These are phyloP conservation scores for Laspeyria flexula DNA, from an alignment of 2,888 invertebrate species.

Conservation along the genomic window DNA sequence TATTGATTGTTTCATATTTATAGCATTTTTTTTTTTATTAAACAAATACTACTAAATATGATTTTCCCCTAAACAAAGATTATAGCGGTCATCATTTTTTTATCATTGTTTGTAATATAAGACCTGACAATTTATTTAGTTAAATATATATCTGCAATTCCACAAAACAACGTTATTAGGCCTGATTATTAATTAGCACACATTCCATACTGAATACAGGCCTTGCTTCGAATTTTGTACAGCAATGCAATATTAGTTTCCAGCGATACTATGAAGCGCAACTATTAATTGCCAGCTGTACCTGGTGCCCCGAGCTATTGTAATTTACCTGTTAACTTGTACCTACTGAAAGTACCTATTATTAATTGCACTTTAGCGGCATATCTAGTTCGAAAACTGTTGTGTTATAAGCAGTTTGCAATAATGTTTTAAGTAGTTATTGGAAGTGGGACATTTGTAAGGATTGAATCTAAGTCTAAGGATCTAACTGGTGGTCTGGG, in stretches of 20 bases:
- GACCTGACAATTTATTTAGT: too few species aligned
- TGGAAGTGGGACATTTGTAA: too few species aligned
- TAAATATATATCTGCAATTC: too few species aligned
- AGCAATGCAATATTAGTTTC: neutral
- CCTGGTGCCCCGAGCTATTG: constrained; percentile 21
- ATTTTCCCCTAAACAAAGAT: too few species aligned
- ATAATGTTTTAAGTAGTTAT: neutral
- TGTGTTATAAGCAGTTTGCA: constrained; percentile 7
- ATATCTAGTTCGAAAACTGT: constrained; percentile 13
- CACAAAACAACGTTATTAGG: too few species aligned
- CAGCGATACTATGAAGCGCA: constrained; percentile 9
- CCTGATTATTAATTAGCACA: neutral
- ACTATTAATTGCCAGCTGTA: constrained; percentile 44
- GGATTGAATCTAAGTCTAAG: too few species aligned
- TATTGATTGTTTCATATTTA: too few species aligned
- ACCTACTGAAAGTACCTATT: constrained; percentile 31
- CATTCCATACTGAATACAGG: neutral
- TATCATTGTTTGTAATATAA: too few species aligned
- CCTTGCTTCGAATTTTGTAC: neutral
- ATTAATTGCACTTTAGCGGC: constrained; percentile 35
- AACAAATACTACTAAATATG: too few species aligned
- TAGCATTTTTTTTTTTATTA: too few species aligned
- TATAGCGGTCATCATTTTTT: too few species aligned
- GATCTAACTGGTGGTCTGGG: too few species aligned
- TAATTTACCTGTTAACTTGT: constrained; percentile 42